These are phyloP conservation scores for Augiades crinisus DNA, from an alignment of 2,888 invertebrate genomes.

Conservation along the genomic window DNA sequence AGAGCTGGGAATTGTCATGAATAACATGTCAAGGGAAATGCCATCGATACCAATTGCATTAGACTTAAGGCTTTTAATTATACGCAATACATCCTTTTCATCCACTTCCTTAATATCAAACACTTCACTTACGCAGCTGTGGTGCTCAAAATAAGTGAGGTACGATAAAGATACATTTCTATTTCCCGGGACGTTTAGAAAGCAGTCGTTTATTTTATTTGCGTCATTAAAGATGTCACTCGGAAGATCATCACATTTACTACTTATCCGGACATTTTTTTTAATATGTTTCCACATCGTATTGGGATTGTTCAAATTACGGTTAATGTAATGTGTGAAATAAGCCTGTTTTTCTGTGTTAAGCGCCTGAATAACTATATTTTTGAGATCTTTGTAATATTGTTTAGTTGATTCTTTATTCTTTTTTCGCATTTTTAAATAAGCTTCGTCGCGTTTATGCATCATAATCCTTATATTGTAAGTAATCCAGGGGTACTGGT, in stretches of 20 bases:
- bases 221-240: neutral
- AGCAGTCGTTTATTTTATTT: neutral
- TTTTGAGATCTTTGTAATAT: neutral
- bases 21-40: conserved; percentile 22
- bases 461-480: neutral
- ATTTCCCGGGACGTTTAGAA: neutral
- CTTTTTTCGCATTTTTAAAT: neutral
- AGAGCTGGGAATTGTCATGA: conserved; percentile 10
- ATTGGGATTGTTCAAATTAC: neutral
- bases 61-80: conserved; percentile 14
- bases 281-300: neutral
- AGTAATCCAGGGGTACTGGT: neutral
- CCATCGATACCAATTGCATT: conserved; percentile 25
- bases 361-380: neutral
- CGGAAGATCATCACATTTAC: neutral
- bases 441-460: neutral
- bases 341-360: conserved; percentile 1
- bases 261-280: neutral
- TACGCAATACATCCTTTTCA: neutral
- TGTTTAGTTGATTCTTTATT: neutral
- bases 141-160: conserved; percentile 2
- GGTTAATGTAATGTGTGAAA: neutral
- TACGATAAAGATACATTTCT: neutral
- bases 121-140: neutral
- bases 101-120: neutral